Percentiles rank a stretch among this genome's conserved stretches.
phyloP scores from a whole-genome alignment of 2,888 invertebrate species.

The Harpalus rubripes region DNA sequence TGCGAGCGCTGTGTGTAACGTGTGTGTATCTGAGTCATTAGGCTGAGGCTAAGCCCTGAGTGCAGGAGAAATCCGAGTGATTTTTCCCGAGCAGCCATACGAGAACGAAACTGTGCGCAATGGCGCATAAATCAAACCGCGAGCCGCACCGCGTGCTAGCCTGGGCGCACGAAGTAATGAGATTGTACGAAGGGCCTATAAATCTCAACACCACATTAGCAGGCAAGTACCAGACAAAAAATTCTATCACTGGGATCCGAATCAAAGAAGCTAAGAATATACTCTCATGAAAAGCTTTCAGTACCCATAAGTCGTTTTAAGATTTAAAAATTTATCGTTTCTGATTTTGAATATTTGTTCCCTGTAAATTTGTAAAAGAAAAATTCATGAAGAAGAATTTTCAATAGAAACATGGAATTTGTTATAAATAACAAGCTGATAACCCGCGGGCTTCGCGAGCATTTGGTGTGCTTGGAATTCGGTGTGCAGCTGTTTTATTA shows the following conservation, averaged over 20 bases:
- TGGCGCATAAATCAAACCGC: conserved; percentile 57
- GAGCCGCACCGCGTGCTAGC: neutral
- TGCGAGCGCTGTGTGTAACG: neutral
- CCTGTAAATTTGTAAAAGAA: no score
- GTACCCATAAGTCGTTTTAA: no score
- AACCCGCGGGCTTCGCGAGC: no score
- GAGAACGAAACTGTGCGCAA: neutral
- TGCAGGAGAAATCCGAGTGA: conserved; percentile 56
- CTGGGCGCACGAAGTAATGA: conserved; percentile 41
- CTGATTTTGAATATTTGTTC: no score
- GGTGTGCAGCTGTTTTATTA: no score
- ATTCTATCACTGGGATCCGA: neutral
- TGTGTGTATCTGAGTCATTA: conserved; percentile 46
- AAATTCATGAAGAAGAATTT: no score
- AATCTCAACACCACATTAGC: conserved; percentile 45
- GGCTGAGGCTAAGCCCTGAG: conserved; percentile 56
- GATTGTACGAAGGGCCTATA: conserved; percentile 47
- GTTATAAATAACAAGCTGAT: no score
- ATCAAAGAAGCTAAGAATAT: conserved; percentile 1
- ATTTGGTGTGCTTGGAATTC: no score
- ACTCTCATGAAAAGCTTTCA: neutral
- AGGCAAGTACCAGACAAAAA: neutral
- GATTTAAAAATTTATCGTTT: no score
- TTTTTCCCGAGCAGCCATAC: conserved; percentile 46
- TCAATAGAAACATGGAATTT: no score